phyloP scores from a whole-genome alignment of 2,113 vertebrate species.

The Ammodytes marinus region DNA sequence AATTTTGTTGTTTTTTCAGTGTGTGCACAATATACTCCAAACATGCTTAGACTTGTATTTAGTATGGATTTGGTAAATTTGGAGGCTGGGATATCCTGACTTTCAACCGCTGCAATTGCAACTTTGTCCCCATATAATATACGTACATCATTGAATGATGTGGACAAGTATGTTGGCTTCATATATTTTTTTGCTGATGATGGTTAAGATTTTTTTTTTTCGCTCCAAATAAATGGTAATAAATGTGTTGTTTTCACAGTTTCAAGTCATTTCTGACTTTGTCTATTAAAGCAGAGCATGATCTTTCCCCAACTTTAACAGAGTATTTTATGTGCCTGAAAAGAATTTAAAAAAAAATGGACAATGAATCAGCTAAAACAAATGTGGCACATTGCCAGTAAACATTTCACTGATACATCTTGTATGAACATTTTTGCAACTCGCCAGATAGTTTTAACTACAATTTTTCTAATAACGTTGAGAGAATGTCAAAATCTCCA shows the following conservation, averaged over 20 bases:
- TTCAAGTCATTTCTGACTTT: background rate
- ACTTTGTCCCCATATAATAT: background rate
- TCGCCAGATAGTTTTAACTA: background rate
- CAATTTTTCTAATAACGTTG: background rate
- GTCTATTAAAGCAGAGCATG: background rate
- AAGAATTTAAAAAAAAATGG: too few species aligned
- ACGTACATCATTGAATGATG: too few species aligned
- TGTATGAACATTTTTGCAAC: background rate
- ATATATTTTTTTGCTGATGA: too few species aligned
- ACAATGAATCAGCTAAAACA: too few species aligned
- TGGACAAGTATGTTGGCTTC: too few species aligned
- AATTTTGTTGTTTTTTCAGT: background rate
- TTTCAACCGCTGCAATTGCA: background rate
- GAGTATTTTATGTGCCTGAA: too few species aligned
- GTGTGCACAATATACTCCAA: background rate
- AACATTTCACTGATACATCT: too few species aligned
- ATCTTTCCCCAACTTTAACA: background rate
- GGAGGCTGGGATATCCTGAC: background rate
- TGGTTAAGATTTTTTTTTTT: too few species aligned
- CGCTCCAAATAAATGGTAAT: too few species aligned
- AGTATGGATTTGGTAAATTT: background rate
- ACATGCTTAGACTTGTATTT: background rate
- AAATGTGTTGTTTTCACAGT: background rate
- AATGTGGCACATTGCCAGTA: too few species aligned
- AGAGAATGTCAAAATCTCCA: background rate